Base-by-base conservation (phyloP, 2,797 vertebrate genomes). In the Myotis daubentonii region DNA sequence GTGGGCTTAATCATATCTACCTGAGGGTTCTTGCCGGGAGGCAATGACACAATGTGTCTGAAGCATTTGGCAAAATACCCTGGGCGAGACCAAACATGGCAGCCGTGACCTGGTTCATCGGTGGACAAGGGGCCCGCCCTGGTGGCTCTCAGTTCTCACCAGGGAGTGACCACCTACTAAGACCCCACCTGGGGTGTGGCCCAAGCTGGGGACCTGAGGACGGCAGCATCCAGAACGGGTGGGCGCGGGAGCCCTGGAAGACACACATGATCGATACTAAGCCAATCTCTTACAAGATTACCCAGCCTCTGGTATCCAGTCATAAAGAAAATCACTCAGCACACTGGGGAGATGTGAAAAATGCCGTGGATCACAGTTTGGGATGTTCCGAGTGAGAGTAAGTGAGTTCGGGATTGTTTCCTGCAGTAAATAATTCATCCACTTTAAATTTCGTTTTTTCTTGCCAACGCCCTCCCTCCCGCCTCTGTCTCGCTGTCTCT, bases 341-440 rank as follows among this genome's bases (percentile, higher is more conserved):
- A 91, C 95, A 0, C 97, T 30, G 25, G 97, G 96, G 97, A 98
- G 96, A 97, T 68, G 96, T 97, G 97, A 97, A 97, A 98, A 98
- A 97, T 0, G 1, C 96, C 66, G 22, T 47, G 90, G 95, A 97
- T 97, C 94, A 98, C 91, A 53, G 95, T 95, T 97, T 97, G 96
- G 97, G 97, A 97, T 97, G 96, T 97, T 94, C 91, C 66, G 25
- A 97, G 97, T 84, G 96, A 97, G 95, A 97, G 95, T 97, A 95
- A 98, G 97, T 94, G 96, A 98, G 97, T 97, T 96, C 89, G 33
- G 95, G 96, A 96, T 97, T 97, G 97, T 98, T 98, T 97, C 94
- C 96, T 96, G 97, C 97, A 96, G 97, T 97, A 98, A 98, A 98
- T 97, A 98, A 98, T 98, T 98, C 94, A 98, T 97, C 96, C 80